Conservation (phyloP, 2,888 invertebrate species). For the Vanessa cardui region DNA sequence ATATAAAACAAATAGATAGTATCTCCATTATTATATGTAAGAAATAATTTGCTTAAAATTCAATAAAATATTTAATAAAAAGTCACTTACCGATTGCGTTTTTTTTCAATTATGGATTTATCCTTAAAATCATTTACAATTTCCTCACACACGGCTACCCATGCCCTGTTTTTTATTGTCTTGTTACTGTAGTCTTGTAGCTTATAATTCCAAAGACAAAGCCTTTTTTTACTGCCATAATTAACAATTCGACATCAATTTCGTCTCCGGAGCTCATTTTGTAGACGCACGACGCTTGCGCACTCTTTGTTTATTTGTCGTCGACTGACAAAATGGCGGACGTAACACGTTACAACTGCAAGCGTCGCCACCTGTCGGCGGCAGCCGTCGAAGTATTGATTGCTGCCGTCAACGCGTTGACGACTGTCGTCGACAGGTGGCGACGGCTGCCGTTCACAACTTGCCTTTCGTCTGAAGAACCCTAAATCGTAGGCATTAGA, state of each 20-base stretch:
- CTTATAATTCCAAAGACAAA: conserved; percentile 21
- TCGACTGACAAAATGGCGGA: conserved; percentile 11
- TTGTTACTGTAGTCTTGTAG: conserved; percentile 16
- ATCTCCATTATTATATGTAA: conserved; percentile 8
- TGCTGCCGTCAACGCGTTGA: too few relatives aligned
- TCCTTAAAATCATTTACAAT: conserved; percentile 20
- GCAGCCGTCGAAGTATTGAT: too few relatives aligned
- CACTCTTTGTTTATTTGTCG: conserved; percentile 12
- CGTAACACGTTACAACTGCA: conserved; percentile 4
- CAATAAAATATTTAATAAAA: conserved; percentile 7
- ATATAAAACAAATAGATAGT: conserved; percentile 11
- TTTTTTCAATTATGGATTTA: conserved; percentile 23
- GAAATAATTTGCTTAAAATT: conserved; percentile 10
- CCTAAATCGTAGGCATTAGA: too few relatives aligned
- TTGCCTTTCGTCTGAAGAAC: too few relatives aligned
- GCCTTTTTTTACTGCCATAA: conserved; percentile 19
- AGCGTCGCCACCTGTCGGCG: conserved; percentile 11
- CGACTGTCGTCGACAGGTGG: too few relatives aligned
- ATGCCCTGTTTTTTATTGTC: conserved; percentile 19
- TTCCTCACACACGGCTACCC: conserved; percentile 11
- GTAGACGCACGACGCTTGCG: conserved; percentile 9
- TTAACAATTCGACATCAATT: conserved; percentile 19
- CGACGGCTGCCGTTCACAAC: too few relatives aligned
- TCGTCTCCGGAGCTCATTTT: conserved; percentile 21
- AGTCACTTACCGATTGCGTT: conserved; percentile 20